Conservation (phyloP, 1,140 invertebrate genomes). For the Amyelois transitella region DNA sequence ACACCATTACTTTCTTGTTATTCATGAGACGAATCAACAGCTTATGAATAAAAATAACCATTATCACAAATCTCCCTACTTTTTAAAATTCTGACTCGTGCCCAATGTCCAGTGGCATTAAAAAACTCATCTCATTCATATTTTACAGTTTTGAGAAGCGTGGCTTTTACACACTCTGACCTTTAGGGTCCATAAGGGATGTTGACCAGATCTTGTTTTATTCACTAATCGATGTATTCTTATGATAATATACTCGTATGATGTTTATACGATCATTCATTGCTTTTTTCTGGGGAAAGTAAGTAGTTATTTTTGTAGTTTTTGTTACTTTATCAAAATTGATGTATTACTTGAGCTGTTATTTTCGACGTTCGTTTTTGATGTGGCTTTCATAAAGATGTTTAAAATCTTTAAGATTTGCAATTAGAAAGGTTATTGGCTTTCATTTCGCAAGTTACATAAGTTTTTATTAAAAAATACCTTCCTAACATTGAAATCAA, state of each 20-base stretch:
- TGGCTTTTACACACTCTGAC: constrained; percentile 8
- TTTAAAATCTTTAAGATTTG: background rate
- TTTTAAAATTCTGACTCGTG: constrained; percentile 12
- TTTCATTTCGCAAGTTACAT: too few species aligned
- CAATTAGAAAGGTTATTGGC: too few species aligned
- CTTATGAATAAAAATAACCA: background rate
- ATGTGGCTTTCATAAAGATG: background rate
- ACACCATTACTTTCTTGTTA: background rate
- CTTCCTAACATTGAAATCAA: background rate
- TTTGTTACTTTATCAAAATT: too few species aligned
- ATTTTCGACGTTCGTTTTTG: background rate
- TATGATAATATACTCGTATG: background rate
- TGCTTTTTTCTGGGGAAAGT: background rate
- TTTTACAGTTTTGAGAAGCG: constrained; percentile 9
- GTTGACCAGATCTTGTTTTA: constrained; percentile 13
- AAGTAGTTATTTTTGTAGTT: background rate
- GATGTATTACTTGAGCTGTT: too few species aligned
- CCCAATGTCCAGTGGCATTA: constrained; percentile 7
- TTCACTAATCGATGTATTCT: background rate
- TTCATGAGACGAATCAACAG: background rate
- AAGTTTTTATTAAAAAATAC: too few species aligned
- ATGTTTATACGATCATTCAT: background rate
- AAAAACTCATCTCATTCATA: constrained; percentile 9
- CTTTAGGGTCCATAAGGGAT: constrained; percentile 15
- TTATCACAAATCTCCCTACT: constrained; percentile 8